A percentile compares a stretch with the other conserved stretches of the same genome.
phyloP scores from a whole-genome alignment of 2,113 vertebrate genomes.

The Periophthalmodon schlosseri region DNA sequence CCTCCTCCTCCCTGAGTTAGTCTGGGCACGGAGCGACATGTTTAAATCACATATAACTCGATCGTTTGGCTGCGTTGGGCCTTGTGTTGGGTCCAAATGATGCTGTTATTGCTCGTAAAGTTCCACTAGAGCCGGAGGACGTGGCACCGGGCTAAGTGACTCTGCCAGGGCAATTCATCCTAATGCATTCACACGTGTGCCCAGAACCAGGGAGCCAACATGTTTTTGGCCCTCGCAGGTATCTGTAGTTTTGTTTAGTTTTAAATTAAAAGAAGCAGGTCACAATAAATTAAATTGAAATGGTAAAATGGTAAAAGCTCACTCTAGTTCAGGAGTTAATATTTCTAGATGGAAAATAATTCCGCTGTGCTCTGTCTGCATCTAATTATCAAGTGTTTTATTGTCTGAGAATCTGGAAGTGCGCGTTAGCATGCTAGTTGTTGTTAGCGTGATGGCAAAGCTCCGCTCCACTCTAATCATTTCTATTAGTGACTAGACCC shows the following conservation, averaged over 20 bases:
- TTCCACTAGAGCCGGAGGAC: background rate
- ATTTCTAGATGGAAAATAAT: no score
- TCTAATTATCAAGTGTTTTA: no score
- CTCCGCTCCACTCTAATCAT: no score
- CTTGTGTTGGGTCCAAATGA: background rate
- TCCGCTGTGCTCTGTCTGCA: no score
- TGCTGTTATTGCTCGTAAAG: slow-evolving; percentile 2
- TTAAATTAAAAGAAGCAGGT: background rate
- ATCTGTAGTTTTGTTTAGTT: background rate
- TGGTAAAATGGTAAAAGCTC: no score
- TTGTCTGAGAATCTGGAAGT: no score
- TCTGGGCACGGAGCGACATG: background rate
- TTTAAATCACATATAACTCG: slow-evolving; percentile 1
- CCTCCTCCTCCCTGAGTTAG: background rate
- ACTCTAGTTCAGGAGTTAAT: no score
- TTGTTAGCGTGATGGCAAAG: no score
- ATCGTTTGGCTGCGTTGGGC: background rate
- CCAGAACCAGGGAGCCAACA: background rate
- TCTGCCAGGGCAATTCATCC: background rate
- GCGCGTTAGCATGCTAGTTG: no score
- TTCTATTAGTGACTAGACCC: no score
- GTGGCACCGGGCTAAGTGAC: background rate
- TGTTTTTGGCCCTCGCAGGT: background rate
- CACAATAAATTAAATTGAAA: background rate
- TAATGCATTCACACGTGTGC: background rate